These are phyloP conservation scores for Drosophila nr. perissopoda DNA, from an alignment of 2,888 invertebrate genomes.

Conservation along the genomic window DNA sequence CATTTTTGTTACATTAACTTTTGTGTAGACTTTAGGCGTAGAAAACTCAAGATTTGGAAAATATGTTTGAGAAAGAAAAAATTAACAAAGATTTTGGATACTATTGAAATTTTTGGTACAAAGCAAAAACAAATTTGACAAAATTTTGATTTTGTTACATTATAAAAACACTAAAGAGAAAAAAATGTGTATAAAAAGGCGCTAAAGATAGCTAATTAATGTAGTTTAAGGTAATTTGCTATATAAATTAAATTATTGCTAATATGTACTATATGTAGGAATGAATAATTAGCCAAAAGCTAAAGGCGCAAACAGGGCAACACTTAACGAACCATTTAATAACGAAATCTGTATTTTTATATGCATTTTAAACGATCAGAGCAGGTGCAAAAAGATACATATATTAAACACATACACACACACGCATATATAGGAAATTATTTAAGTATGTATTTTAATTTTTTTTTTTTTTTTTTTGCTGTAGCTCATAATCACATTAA, in stretches of 20 bases:
- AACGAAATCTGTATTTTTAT: constrained; percentile 37
- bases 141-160: constrained; percentile 61
- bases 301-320: constrained; percentile 29
- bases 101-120: background rate
- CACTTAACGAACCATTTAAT: constrained; percentile 40
- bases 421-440: constrained; percentile 3
- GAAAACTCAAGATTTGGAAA: background rate
- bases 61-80: background rate
- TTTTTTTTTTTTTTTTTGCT: constrained; percentile 2
- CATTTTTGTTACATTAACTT: constrained; percentile 15
- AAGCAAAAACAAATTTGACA: background rate
- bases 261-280: background rate
- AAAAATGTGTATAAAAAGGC: background rate
- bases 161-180: constrained; percentile 21
- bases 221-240: background rate
- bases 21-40: background rate
- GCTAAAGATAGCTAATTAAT: constrained; percentile 3
- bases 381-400: constrained; percentile 41
- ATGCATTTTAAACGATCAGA: constrained; percentile 42
- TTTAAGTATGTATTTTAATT: constrained; percentile 13
- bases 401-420: background rate
- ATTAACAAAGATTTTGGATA: background rate
- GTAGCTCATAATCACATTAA: constrained; percentile 67
- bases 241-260: constrained; percentile 16
- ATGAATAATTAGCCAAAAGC: constrained; percentile 43